Percentiles rank a stretch among this genome's conserved stretches.
phyloP scores from a whole-genome alignment of 2,113 vertebrate species.

The Cololabis saira region DNA sequence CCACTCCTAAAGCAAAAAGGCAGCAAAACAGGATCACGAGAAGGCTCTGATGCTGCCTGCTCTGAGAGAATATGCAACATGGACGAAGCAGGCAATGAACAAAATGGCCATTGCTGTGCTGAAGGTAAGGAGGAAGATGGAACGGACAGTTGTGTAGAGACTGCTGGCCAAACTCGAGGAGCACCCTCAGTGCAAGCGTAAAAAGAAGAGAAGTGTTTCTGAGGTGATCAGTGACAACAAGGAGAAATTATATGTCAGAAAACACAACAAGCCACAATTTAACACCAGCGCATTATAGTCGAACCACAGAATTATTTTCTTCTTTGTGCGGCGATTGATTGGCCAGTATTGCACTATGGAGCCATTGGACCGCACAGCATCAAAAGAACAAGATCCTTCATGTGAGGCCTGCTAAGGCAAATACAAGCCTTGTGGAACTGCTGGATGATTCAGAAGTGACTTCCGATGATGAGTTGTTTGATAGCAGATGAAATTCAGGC shows the following conservation, averaged over 20 bases:
- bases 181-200: conserved; percentile 89
- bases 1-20: conserved; percentile 96
- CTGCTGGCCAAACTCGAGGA: conserved; percentile 91
- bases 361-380: conserved; percentile 86
- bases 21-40: conserved; percentile 92
- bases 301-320: conserved; percentile 88
- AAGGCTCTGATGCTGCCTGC: conserved; percentile 94
- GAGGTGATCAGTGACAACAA: conserved; percentile 84
- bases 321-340: conserved; percentile 82
- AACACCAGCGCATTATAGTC: conserved; percentile 75
- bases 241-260: conserved; percentile 81
- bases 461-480: conserved; percentile 93
- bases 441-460: conserved; percentile 92
- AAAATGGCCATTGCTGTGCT: conserved; percentile 85
- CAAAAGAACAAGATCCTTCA: conserved; percentile 81
- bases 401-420: conserved; percentile 75
- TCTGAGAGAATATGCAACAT: conserved; percentile 97
- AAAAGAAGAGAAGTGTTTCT: conserved; percentile 90
- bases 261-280: conserved; percentile 81
- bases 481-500: conserved; percentile 96
- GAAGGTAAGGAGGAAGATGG: conserved; percentile 92
- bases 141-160: conserved; percentile 90
- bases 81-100: conserved; percentile 90
- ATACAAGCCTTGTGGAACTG: conserved; percentile 88
- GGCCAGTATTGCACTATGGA: conserved; percentile 82